Percentiles rank a stretch among this genome's conserved stretches.
Evolutionary conservation across 2,797 vertebrate genomes (phyloP).

Genomic region (Myotis myotis): DNA sequence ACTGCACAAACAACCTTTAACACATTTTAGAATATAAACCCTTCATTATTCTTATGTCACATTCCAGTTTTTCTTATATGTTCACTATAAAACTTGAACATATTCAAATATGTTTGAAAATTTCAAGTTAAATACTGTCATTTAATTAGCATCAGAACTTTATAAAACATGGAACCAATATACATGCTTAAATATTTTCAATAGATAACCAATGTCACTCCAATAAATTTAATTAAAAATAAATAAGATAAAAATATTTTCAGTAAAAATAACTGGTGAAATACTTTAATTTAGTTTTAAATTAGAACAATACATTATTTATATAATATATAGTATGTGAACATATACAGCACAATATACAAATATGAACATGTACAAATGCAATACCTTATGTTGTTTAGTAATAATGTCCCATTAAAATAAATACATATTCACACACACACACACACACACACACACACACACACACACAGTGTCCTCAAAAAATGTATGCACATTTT

Average conservation of each 20-base stretch:
- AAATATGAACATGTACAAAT: not conserved
- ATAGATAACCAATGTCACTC: not conserved
- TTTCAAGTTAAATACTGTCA: not conserved
- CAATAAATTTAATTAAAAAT: not conserved
- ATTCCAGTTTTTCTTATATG: not conserved
- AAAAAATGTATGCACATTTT: too few relatives aligned
- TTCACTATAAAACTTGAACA: conserved; percentile 14
- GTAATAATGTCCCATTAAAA: not conserved
- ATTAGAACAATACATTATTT: not conserved
- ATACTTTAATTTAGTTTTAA: not conserved
- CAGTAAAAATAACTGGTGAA: not conserved
- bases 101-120: conserved; percentile 8
- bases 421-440: not conserved
- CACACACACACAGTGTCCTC: not conserved
- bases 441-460: not conserved
- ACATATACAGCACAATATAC: not conserved
- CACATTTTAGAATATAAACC: not conserved
- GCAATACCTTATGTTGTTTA: not conserved
- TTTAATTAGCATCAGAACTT: not conserved
- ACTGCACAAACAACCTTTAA: not conserved
- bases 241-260: not conserved
- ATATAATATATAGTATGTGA: not conserved
- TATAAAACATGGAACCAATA: not conserved
- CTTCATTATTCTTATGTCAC: not conserved
- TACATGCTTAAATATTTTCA: not conserved